Conservation (phyloP, 2,888 invertebrate genomes). For the Tetranychus truncatus region DNA sequence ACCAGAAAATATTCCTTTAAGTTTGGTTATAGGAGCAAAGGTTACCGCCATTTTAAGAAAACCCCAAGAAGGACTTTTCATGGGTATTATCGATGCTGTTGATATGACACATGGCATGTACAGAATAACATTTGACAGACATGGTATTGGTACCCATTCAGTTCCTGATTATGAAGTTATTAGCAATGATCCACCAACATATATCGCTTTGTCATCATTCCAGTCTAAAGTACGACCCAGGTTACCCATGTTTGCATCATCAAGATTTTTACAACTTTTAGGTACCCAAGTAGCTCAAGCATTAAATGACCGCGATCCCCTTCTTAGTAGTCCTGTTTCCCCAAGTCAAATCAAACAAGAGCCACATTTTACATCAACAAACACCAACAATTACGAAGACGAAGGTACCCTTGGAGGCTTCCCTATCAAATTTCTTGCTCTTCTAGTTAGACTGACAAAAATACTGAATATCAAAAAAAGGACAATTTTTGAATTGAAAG, state of each 20-base stretch:
- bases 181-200: slow-evolving; percentile 76
- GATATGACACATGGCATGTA: slow-evolving; percentile 86
- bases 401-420: slow-evolving; percentile 54
- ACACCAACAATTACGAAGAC: slow-evolving; percentile 30
- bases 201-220: slow-evolving; percentile 63
- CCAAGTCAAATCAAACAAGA: slow-evolving; percentile 27
- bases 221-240: slow-evolving; percentile 37
- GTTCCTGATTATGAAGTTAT: slow-evolving; percentile 91
- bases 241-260: slow-evolving; percentile 31
- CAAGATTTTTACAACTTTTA: slow-evolving; percentile 29
- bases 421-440: slow-evolving; percentile 62
- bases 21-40: slow-evolving; percentile 82
- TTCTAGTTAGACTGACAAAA: slow-evolving; percentile 61
- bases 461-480: slow-evolving; percentile 60
- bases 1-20: slow-evolving; percentile 81
- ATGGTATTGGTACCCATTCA: slow-evolving; percentile 79
- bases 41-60: slow-evolving; percentile 61
- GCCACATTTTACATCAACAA: background rate
- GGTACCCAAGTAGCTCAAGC: slow-evolving; percentile 17
- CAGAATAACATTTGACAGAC: slow-evolving; percentile 77
- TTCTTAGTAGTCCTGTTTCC: slow-evolving; percentile 30
- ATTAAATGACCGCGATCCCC: slow-evolving; percentile 33
- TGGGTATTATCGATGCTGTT: slow-evolving; percentile 80
- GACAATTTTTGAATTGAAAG: slow-evolving; percentile 57
- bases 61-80: slow-evolving; percentile 87